Evolutionary conservation across 2,113 vertebrate species (phyloP).

Genomic region (Sminthopsis crassicaudata): DNA sequence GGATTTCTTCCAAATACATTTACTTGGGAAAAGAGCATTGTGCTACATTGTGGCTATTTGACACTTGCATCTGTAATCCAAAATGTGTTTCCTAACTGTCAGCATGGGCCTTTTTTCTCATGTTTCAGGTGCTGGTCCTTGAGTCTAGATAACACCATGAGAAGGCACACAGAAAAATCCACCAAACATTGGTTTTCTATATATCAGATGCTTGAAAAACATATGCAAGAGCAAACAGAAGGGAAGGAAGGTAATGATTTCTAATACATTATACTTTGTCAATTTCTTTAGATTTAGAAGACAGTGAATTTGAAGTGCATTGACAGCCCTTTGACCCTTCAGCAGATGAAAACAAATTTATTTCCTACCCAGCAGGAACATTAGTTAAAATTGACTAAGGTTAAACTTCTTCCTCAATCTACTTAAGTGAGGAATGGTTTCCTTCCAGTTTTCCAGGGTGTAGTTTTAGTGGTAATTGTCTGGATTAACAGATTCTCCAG

Average conservation of each 20-base stretch:
- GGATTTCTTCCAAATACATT: neutral
- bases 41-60: neutral
- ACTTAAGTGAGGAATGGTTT: neutral
- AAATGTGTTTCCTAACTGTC: slow-evolving; percentile 27
- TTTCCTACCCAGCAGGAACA: neutral
- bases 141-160: slow-evolving; percentile 94
- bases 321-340: neutral
- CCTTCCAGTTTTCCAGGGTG: neutral
- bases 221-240: slow-evolving; percentile 87
- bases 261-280: neutral
- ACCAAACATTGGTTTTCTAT: slow-evolving; percentile 96
- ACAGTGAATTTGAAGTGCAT: neutral
- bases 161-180: slow-evolving; percentile 90
- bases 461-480: neutral
- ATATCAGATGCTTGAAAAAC: slow-evolving; percentile 94
- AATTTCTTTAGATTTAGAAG: neutral
- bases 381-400: neutral
- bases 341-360: neutral
- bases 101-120: neutral
- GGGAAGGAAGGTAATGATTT: slow-evolving; percentile 82
- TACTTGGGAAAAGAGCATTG: neutral
- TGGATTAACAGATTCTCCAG: neutral
- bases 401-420: neutral
- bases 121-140: slow-evolving; percentile 93
- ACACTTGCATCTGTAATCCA: neutral